A percentile compares a stretch with the other conserved stretches of the same genome.
Evolutionary conservation across 2,113 vertebrate species (phyloP).

Genomic region (Rhynchomys soricoides): DNA sequence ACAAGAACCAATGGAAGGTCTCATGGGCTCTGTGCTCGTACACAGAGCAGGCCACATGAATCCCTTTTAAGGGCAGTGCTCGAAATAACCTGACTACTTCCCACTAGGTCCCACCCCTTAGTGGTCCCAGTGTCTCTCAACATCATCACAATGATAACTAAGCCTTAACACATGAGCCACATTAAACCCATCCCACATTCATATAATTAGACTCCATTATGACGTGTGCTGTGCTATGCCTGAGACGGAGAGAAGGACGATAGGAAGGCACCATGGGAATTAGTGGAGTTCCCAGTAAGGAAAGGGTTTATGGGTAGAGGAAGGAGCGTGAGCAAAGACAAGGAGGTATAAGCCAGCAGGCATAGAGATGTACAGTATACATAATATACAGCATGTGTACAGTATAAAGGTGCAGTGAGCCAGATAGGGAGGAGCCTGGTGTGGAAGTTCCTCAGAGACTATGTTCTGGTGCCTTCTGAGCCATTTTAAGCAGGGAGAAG

Average conservation of each 20-base stretch:
- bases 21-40: background rate
- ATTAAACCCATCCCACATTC: fast-evolving
- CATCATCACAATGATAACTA: background rate
- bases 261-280: background rate
- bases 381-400: too few species aligned
- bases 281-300: background rate
- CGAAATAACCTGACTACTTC: background rate
- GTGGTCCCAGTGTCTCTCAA: background rate
- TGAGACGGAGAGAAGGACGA: background rate
- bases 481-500: background rate
- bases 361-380: too few species aligned
- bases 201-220: background rate
- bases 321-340: background rate
- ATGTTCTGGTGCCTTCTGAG: background rate
- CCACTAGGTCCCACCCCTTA: background rate
- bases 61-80: background rate
- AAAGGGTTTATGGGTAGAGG: too few species aligned
- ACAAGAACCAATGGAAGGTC: background rate
- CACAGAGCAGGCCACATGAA: too few species aligned
- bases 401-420: fast-evolving
- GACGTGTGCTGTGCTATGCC: fast-evolving
- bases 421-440: fast-evolving
- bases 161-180: background rate
- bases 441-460: background rate
- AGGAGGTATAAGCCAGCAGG: background rate